phyloP scores from a whole-genome alignment of 1,140 invertebrate species.

The Zaprionus vittiger region DNA sequence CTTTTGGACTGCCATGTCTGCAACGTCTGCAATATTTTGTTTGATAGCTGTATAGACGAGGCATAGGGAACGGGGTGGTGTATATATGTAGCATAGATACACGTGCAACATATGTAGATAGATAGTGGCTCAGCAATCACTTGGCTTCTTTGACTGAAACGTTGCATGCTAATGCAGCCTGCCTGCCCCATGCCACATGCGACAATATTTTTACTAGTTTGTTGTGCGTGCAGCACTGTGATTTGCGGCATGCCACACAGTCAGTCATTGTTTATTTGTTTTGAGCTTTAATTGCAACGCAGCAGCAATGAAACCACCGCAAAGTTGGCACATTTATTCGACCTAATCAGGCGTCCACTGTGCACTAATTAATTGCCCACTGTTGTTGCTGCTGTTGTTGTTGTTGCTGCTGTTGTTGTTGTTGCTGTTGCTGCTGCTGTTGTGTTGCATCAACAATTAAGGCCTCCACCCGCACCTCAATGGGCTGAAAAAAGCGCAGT shows the following conservation, averaged over 20 bases:
- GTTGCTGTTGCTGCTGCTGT: slow-evolving; percentile 24
- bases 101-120: background rate
- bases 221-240: slow-evolving; percentile 20
- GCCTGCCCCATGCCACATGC: background rate
- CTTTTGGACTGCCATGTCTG: slow-evolving; percentile 23
- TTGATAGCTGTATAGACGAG: slow-evolving; percentile 23
- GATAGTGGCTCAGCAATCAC: background rate
- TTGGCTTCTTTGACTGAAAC: background rate
- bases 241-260: slow-evolving; percentile 19
- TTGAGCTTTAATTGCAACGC: slow-evolving; percentile 33
- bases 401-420: slow-evolving; percentile 23
- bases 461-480: slow-evolving; percentile 10
- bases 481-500: slow-evolving; percentile 45
- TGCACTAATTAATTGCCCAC: slow-evolving; percentile 67
- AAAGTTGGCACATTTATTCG: slow-evolving; percentile 30
- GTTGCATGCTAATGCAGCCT: background rate
- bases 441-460: slow-evolving; percentile 36
- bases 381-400: slow-evolving; percentile 3
- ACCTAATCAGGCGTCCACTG: slow-evolving; percentile 61
- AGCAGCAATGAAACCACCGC: slow-evolving; percentile 11
- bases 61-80: background rate
- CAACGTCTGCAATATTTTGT: slow-evolving; percentile 48
- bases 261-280: slow-evolving; percentile 51
- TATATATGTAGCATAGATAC: background rate
- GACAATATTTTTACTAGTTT: background rate